phyloP scores from a whole-genome alignment of 2,113 vertebrate species.

The Oreochromis tanganicae region DNA sequence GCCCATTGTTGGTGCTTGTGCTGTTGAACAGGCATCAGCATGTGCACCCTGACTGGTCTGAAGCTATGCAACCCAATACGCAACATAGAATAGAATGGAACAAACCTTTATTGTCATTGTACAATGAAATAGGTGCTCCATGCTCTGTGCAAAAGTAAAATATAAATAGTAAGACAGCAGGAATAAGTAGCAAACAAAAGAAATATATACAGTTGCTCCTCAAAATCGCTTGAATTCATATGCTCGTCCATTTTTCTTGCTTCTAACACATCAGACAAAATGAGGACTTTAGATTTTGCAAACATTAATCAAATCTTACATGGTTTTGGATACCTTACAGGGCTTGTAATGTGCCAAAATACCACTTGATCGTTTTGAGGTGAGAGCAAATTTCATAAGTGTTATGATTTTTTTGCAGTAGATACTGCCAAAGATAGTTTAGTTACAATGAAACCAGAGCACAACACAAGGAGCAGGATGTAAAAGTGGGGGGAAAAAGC shows the following conservation, averaged over 20 bases:
- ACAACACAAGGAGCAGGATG: not conserved
- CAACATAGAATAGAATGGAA: not conserved
- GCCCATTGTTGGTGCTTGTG: not conserved
- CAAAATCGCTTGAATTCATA: not conserved
- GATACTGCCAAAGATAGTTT: not conserved
- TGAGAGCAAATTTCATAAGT: not conserved
- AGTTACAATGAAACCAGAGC: not conserved
- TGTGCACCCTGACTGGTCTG: not conserved
- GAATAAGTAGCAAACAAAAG: not conserved
- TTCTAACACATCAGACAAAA: not conserved
- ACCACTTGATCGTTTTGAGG: not conserved
- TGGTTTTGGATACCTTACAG: no score
- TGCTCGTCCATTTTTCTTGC: not conserved
- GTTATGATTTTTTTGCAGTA: not conserved
- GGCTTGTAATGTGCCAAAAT: not conserved
- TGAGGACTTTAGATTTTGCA: not conserved
- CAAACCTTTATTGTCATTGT: not conserved
- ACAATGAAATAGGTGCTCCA: not conserved
- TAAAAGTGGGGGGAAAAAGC: accelerated
- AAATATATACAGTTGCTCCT: not conserved
- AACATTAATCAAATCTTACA: not conserved
- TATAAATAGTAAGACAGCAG: not conserved
- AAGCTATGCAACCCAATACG: not conserved
- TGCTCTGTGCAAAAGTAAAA: not conserved
- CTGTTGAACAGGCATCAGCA: not conserved